Base-by-base conservation (phyloP, 1,140 invertebrate genomes). In the Melanaphis sacchari region DNA sequence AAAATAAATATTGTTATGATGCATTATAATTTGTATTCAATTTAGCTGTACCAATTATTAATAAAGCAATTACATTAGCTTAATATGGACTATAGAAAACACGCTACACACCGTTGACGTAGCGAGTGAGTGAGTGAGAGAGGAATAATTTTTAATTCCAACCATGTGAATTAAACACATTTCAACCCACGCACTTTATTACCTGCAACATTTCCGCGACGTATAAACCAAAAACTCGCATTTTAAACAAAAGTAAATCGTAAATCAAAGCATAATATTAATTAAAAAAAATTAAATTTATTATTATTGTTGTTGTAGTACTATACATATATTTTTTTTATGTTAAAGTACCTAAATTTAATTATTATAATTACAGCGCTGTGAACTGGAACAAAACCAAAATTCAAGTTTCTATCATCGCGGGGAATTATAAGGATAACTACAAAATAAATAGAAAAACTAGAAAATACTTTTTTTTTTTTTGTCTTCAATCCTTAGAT, bases 351-450 rank as follows among this genome's bases (percentile, higher is more conserved):
- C 59, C 43, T n/a, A 88, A 88, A 88, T 31, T 31, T 88, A 88
- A 88, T 88, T 88, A 88, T 43, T 46, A 88, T 88, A 88, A 88
- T 88, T 46, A 88, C 31, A 49, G 21, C 43, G 85, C 85, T 88
- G 85, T 7, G 85, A 88, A 88, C 85, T 88, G 85, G 85, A 88
- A 88, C 85, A 88, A 40, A 84, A 41, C 38, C 38, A 84, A 84
- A 88, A 88, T 43, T 5, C 41, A n/a, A 43, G 31, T 88, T 88
- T 49, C 41, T 88, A 40, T 38, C 31, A 66, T 31, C 4, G n/a
- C 31, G 59, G 31, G 31, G 40, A 26, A 84, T 84, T 84, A 84
- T 84, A 26, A 40, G 2, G 26, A 31, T 26, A 59, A 59, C 54
- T 31, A 59, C 18, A 15, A 54, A 54, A 59, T 5, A 15, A 54